A percentile compares a stretch with the other conserved stretches of the same genome.
Conservation (phyloP, 2,113 vertebrate species). For the Probosciger aterrimus region DNA sequence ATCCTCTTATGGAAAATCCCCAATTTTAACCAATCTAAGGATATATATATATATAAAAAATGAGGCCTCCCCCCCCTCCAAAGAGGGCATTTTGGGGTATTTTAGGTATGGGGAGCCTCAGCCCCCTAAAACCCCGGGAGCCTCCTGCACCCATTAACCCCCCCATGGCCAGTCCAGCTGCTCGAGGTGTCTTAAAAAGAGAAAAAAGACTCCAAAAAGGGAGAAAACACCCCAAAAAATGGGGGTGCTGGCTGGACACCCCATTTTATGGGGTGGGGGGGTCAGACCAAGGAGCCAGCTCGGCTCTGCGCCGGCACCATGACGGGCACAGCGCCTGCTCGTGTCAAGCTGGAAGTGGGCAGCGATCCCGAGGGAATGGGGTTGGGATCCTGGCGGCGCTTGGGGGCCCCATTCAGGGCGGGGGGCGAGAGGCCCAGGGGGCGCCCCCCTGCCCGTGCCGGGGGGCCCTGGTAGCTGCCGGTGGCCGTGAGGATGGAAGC, state of each 20-base stretch:
- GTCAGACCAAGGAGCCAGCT: constrained; percentile 41
- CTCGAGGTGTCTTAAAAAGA: background rate
- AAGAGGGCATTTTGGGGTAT: background rate
- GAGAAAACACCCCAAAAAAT: background rate
- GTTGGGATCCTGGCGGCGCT: background rate
- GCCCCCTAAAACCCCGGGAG: background rate
- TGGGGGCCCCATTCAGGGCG: background rate
- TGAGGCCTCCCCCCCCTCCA: background rate
- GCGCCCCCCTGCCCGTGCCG: background rate
- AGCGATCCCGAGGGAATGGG: rapidly evolving
- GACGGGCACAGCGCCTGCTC: background rate
- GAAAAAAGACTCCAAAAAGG: background rate
- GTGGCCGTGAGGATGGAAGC: constrained; percentile 14
- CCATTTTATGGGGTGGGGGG: background rate
- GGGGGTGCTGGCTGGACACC: background rate
- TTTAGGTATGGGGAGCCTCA: background rate
- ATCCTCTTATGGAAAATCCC: background rate
- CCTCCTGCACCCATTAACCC: background rate
- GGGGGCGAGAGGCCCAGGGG: background rate
- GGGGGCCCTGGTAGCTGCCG: constrained; percentile 20
- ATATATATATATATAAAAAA: background rate
- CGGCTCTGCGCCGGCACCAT: constrained; percentile 39
- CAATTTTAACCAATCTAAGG: background rate
- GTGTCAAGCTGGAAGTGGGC: background rate
- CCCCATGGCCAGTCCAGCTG: background rate